Conservation (phyloP, 2,797 vertebrate species). For the Pampus argenteus region DNA sequence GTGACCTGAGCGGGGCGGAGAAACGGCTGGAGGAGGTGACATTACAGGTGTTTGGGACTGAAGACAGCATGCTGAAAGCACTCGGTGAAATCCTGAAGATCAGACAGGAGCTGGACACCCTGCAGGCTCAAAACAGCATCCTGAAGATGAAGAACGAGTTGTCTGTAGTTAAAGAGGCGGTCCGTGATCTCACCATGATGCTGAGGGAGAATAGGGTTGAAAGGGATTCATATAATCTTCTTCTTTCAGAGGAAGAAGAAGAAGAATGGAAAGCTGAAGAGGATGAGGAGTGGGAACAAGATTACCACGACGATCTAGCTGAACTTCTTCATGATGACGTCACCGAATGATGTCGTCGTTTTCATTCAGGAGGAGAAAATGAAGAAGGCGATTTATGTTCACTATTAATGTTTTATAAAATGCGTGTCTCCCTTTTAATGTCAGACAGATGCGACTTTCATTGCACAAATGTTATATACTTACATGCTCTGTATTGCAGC, state of each 20-base stretch:
- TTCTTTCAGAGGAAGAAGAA: no score
- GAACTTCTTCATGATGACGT: slow-evolving; percentile 33
- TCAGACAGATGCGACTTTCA: background rate
- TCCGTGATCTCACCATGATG: slow-evolving; percentile 74
- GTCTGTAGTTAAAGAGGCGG: slow-evolving; percentile 80
- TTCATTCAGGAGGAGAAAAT: background rate
- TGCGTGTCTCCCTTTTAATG: slow-evolving; percentile 6
- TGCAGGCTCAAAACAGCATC: slow-evolving; percentile 84
- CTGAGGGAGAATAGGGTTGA: slow-evolving; percentile 44
- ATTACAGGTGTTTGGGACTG: slow-evolving; percentile 86
- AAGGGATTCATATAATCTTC: slow-evolving; percentile 7
- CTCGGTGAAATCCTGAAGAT: slow-evolving; percentile 85
- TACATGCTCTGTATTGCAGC: slow-evolving; percentile 3
- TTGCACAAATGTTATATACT: background rate
- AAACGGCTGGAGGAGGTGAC: slow-evolving; percentile 88
- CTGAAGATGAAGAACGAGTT: slow-evolving; percentile 84
- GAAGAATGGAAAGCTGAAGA: slow-evolving; percentile 49
- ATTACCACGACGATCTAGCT: slow-evolving; percentile 25
- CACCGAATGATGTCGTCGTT: slow-evolving; percentile 55
- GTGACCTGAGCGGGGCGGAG: slow-evolving; percentile 85
- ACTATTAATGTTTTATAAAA: slow-evolving; percentile 20
- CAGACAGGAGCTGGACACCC: slow-evolving; percentile 84
- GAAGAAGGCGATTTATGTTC: background rate
- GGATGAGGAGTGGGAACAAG: slow-evolving; percentile 54
- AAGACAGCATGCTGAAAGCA: slow-evolving; percentile 89